These are phyloP conservation scores for Lethenteron camtschaticum DNA, from an alignment of 2,113 vertebrate species.

Conservation along the genomic window DNA sequence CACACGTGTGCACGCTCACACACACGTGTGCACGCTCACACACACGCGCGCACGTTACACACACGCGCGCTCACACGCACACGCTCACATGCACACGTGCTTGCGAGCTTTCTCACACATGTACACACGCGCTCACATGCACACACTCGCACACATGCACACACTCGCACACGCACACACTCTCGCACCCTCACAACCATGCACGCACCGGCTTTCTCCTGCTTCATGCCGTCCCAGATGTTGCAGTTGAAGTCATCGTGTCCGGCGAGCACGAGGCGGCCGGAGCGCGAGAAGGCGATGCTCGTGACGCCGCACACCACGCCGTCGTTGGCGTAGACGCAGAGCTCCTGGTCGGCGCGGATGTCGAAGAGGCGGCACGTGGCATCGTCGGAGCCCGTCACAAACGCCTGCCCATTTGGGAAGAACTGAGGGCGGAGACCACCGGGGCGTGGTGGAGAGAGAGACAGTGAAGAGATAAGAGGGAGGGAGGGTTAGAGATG, in stretches of 20 bases:
- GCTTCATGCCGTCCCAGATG: constrained; percentile 66
- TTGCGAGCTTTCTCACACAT: too few species aligned
- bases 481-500: too few species aligned
- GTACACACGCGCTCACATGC: too few species aligned
- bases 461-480: too few species aligned
- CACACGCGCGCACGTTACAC: too few species aligned
- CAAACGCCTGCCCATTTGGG: constrained; percentile 69
- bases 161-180: too few species aligned
- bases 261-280: constrained; percentile 63
- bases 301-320: constrained; percentile 88
- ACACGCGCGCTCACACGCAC: too few species aligned
- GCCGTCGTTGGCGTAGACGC: constrained; percentile 53
- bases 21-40: too few species aligned
- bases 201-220: constrained; percentile 39
- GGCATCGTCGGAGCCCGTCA: constrained; percentile 74
- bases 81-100: too few species aligned
- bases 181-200: too few species aligned
- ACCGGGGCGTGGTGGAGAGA: neutral
- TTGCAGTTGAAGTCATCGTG: constrained; percentile 96
- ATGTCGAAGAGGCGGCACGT: constrained; percentile 75
- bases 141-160: too few species aligned
- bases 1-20: too few species aligned
- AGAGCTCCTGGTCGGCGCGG: constrained; percentile 81
- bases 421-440: constrained; percentile 42
- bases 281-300: constrained; percentile 58